phyloP scores from a whole-genome alignment of 2,113 vertebrate species.

The Chrysemys picta region DNA sequence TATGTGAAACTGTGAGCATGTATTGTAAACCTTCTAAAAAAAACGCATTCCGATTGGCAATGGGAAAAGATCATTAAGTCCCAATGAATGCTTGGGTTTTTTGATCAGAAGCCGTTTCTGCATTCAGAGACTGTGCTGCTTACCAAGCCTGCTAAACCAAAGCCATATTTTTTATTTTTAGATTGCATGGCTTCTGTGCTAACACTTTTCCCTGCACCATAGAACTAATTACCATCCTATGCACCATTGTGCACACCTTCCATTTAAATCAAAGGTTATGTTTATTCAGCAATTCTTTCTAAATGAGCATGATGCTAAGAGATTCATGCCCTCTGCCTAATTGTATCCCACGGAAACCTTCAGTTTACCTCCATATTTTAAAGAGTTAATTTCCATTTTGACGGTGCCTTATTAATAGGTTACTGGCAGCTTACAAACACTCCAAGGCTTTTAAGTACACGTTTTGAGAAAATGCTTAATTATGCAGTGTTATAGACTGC shows the following conservation, averaged over 20 bases:
- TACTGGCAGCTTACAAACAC: slow-evolving; percentile 68
- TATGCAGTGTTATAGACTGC: slow-evolving; percentile 73
- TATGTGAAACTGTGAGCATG: slow-evolving; percentile 12
- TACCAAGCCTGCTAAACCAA: slow-evolving; percentile 46
- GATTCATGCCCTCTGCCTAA: background rate
- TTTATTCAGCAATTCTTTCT: slow-evolving; percentile 30
- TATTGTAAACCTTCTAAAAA: slow-evolving; percentile 65
- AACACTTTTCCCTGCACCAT: slow-evolving; percentile 9
- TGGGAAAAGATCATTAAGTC: slow-evolving; percentile 52
- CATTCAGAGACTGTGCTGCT: slow-evolving; percentile 34
- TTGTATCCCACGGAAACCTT: slow-evolving; percentile 25
- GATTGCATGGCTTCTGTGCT: background rate
- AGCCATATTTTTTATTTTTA: slow-evolving; percentile 57
- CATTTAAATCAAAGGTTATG: slow-evolving; percentile 17
- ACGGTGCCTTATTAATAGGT: slow-evolving; percentile 64
- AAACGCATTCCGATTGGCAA: slow-evolving; percentile 30
- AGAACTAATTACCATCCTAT: slow-evolving; percentile 17
- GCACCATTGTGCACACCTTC: background rate
- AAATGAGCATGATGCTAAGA: slow-evolving; percentile 4
- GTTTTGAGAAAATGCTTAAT: slow-evolving; percentile 74
- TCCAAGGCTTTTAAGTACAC: slow-evolving; percentile 54
- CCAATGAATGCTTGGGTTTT: slow-evolving; percentile 43
- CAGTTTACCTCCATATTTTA: slow-evolving; percentile 42
- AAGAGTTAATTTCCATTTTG: slow-evolving; percentile 70
- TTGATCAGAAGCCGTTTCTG: slow-evolving; percentile 31